Percentiles rank a stretch among this genome's conserved stretches.
Conservation (phyloP, 2,797 vertebrate genomes). For the Rhynchotus rufescens region DNA sequence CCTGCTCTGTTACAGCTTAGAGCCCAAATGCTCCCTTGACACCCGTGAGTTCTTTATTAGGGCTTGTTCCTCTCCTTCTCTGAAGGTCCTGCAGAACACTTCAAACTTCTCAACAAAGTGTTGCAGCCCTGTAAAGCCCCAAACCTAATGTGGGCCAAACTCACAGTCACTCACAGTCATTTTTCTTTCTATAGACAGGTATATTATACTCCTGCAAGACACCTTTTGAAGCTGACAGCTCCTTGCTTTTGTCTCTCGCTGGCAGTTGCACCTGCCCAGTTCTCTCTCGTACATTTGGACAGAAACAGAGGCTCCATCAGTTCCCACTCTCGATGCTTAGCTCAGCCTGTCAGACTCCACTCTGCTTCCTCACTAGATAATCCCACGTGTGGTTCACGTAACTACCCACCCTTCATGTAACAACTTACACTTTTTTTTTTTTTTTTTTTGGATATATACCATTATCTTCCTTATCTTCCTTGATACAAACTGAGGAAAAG, state of each 20-base stretch:
- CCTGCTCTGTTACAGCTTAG: background rate
- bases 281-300: background rate
- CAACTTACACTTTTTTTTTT: background rate
- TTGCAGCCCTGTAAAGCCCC: background rate
- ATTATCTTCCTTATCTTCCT: background rate
- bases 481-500: background rate
- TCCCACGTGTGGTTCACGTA: background rate
- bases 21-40: background rate
- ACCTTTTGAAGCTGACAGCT: background rate
- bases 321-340: background rate
- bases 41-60: too few species aligned
- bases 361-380: background rate
- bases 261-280: background rate
- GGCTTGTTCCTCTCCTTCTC: background rate
- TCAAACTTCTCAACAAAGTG: background rate
- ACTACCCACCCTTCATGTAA: background rate
- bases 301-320: background rate
- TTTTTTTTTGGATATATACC: background rate
- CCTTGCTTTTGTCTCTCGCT: background rate
- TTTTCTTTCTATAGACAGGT: background rate
- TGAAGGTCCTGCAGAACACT: accelerated
- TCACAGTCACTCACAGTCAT: background rate
- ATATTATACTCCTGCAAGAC: background rate
- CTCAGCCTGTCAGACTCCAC: background rate
- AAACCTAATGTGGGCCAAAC: accelerated